A percentile compares a stretch with the other conserved stretches of the same genome.
These are phyloP conservation scores for Siniperca undulata DNA, from an alignment of 2,797 vertebrate species.

Conservation along the genomic window DNA sequence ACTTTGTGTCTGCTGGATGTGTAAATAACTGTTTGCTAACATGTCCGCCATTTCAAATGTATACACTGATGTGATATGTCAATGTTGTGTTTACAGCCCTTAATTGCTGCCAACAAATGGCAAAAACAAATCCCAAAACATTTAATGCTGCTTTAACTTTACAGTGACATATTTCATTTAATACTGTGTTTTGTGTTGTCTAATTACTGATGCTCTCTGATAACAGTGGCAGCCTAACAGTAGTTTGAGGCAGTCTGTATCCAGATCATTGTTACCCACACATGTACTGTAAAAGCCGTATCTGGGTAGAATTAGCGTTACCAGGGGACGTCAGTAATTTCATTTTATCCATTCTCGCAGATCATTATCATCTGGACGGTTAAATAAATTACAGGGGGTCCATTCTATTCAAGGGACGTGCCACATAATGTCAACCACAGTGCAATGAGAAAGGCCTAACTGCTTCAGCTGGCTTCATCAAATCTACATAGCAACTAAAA, in stretches of 20 bases:
- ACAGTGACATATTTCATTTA: neutral
- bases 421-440: neutral
- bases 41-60: neutral
- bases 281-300: neutral
- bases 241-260: neutral
- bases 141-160: neutral
- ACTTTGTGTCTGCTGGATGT: neutral
- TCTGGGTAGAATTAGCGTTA: slow-evolving; percentile 8
- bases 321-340: slow-evolving; percentile 33
- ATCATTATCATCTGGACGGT: slow-evolving; percentile 38
- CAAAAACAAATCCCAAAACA: neutral
- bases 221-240: neutral
- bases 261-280: neutral
- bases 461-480: neutral
- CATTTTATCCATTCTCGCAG: slow-evolving; percentile 22
- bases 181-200: neutral
- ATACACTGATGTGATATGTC: neutral
- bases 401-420: neutral
- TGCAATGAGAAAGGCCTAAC: neutral
- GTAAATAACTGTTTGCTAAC: neutral
- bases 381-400: slow-evolving; percentile 24
- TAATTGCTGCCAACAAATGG: no score
- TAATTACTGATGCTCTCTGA: slow-evolving; percentile 2
- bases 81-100: no score
- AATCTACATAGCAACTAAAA: neutral